A percentile compares a stretch with the other conserved stretches of the same genome.
Evolutionary conservation across 2,888 invertebrate species (phyloP).

Genomic region (Dascillus cervinus): DNA sequence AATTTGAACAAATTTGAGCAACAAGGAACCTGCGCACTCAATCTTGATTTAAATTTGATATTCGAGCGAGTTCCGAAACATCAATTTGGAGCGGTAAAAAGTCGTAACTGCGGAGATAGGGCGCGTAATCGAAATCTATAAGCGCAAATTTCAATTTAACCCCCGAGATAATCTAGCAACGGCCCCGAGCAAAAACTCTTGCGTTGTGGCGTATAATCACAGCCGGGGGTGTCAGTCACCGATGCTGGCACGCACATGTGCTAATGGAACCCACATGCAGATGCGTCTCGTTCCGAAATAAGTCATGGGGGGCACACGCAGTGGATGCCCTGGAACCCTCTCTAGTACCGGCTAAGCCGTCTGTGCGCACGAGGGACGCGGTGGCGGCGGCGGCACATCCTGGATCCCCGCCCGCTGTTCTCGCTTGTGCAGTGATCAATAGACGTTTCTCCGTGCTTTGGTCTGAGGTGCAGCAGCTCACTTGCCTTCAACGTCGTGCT

Average conservation of each 20-base stretch:
- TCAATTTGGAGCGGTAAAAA: too few species aligned
- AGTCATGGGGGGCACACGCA: constrained; percentile 11
- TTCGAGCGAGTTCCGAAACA: too few species aligned
- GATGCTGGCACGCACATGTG: constrained; percentile 17
- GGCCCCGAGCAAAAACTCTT: too few species aligned
- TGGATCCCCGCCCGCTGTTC: constrained; percentile 31
- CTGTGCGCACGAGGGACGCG: constrained; percentile 25
- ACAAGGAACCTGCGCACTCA: too few species aligned
- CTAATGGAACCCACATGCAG: constrained; percentile 20
- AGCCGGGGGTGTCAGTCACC: constrained; percentile 3
- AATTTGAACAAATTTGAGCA: too few species aligned
- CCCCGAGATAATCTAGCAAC: too few species aligned
- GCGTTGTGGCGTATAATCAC: constrained; percentile 6
- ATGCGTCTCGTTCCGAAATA: constrained; percentile 14
- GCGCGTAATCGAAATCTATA: too few species aligned
- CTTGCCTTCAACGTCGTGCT: constrained; percentile 11
- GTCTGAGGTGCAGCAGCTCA: constrained; percentile 18
- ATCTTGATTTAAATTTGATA: too few species aligned
- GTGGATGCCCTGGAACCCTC: constrained; percentile 16
- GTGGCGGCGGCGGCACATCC: constrained; percentile 26
- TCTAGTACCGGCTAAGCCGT: constrained; percentile 9
- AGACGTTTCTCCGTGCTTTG: constrained; percentile 29
- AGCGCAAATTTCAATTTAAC: too few species aligned
- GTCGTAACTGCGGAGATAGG: too few species aligned
- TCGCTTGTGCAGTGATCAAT: constrained; percentile 30